Evolutionary conservation across 1,140 invertebrate genomes (phyloP).

Genomic region (Drusus annulatus): DNA sequence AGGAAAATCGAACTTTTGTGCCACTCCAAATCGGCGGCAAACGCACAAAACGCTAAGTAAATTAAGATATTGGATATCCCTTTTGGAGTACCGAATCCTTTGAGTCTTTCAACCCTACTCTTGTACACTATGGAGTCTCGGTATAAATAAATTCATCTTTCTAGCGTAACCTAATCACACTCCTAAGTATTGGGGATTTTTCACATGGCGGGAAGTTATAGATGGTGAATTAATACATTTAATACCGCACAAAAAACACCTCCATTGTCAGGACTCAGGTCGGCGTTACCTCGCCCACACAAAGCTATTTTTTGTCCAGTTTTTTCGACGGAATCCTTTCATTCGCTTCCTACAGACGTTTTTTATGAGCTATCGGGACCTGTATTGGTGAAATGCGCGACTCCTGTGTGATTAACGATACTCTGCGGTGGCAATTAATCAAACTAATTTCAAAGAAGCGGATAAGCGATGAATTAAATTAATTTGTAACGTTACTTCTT

Average conservation of each 20-base stretch:
- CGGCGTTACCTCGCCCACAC: constrained; percentile 51
- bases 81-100: constrained; percentile 51
- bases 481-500: too few species aligned
- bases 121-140: background rate
- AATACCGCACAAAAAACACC: constrained; percentile 52
- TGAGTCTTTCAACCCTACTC: constrained; percentile 50
- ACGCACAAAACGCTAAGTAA: constrained; percentile 57
- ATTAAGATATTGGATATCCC: constrained; percentile 59
- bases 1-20: constrained; percentile 38
- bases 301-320: constrained; percentile 47
- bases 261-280: constrained; percentile 49
- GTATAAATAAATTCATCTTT: constrained; percentile 48
- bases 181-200: constrained; percentile 51
- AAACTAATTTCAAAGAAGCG: background rate
- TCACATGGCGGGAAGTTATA: constrained; percentile 54
- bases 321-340: constrained; percentile 48
- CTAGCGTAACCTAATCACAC: constrained; percentile 57
- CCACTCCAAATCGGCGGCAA: constrained; percentile 34
- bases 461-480: too few species aligned
- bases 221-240: constrained; percentile 55
- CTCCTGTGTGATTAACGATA: constrained; percentile 37
- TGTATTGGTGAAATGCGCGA: constrained; percentile 13
- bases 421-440: constrained; percentile 1
- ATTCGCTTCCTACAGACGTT: constrained; percentile 38
- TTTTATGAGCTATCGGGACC: constrained; percentile 33